Evolutionary conservation across 1,140 invertebrate genomes (phyloP).

Genomic region (Leucophenga varia): DNA sequence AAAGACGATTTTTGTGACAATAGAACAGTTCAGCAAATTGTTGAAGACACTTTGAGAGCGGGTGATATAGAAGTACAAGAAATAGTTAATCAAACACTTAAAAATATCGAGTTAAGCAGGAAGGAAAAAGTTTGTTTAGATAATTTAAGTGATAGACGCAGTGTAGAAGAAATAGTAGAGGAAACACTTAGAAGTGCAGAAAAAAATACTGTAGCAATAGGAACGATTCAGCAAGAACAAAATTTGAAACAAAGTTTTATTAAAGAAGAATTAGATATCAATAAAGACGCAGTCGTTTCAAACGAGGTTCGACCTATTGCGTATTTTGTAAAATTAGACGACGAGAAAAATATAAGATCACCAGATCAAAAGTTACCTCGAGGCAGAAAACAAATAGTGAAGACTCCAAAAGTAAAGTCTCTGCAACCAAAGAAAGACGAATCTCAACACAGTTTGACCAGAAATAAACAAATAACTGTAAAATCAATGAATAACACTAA

Average conservation of each 20-base stretch:
- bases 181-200: constrained; percentile 31
- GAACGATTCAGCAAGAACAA: no score
- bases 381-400: constrained; percentile 5
- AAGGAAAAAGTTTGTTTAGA: no score
- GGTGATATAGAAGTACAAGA: constrained; percentile 36
- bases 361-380: no score
- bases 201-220: not conserved
- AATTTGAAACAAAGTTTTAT: not conserved
- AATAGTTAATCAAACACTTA: constrained; percentile 37
- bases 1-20: constrained; percentile 15
- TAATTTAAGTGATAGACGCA: constrained; percentile 10
- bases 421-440: constrained; percentile 16
- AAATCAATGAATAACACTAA: not conserved
- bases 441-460: not conserved
- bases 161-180: constrained; percentile 35
- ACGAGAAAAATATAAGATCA: constrained; percentile 10
- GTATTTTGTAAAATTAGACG: constrained; percentile 41
- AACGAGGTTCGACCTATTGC: constrained; percentile 36
- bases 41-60: constrained; percentile 39
- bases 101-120: no score
- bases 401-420: no score
- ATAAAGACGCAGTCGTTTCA: not conserved
- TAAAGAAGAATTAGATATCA: not conserved
- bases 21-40: constrained; percentile 38
- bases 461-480: not conserved